phyloP scores from a whole-genome alignment of 2,113 vertebrate genomes.

The Myrmophylax atrothorax region DNA sequence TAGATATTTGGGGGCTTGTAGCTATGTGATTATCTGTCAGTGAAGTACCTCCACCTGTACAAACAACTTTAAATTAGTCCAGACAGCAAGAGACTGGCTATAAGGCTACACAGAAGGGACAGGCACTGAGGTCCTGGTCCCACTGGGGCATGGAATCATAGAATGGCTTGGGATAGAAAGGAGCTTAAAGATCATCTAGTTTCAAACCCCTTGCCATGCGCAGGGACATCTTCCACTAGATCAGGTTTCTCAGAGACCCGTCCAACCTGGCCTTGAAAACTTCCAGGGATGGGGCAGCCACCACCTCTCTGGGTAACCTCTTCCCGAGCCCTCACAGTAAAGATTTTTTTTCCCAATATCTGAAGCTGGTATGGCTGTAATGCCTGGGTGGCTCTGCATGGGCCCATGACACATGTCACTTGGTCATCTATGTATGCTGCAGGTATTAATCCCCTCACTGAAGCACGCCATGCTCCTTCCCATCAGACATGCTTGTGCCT shows the following conservation, averaged over 20 bases:
- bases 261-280: background rate
- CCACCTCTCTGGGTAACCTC: background rate
- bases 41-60: background rate
- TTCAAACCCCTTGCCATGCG: background rate
- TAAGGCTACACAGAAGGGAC: background rate
- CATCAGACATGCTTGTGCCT: background rate
- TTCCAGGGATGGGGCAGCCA: background rate
- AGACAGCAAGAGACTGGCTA: background rate
- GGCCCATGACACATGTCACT: background rate
- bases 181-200: background rate
- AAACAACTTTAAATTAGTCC: background rate
- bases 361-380: background rate
- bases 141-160: background rate
- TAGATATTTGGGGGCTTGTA: background rate
- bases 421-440: background rate
- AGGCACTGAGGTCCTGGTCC: background rate
- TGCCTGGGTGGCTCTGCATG: rapidly evolving
- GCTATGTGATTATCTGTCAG: background rate
- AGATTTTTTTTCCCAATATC: background rate
- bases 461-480: background rate
- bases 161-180: background rate
- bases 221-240: background rate
- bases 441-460: background rate
- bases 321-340: background rate
- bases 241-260: background rate